A percentile compares a stretch with the other conserved stretches of the same genome.
phyloP scores from a whole-genome alignment of 2,888 invertebrate species.

The Drosophila pegasa region DNA sequence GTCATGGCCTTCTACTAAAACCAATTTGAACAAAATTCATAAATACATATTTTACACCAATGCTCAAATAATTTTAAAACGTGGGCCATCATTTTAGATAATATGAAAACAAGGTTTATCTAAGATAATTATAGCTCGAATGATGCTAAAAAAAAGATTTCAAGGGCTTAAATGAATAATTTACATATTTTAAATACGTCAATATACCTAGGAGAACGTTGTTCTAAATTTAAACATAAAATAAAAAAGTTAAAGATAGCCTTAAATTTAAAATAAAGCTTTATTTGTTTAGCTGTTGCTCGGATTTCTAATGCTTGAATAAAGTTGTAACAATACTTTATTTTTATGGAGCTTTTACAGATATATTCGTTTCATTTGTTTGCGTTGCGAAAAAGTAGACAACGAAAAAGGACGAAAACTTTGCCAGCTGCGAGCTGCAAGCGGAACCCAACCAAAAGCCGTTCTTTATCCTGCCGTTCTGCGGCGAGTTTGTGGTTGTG shows the following conservation, averaged over 20 bases:
- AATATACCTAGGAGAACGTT: no score
- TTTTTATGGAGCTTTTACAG: conserved; percentile 14
- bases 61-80: no score
- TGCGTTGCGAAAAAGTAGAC: conserved; percentile 37
- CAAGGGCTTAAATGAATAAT: background rate
- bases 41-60: no score
- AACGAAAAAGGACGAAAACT: conserved; percentile 42
- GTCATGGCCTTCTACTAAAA: background rate
- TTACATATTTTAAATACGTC: background rate
- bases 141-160: no score
- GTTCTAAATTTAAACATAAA: no score
- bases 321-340: conserved; percentile 10
- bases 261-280: background rate
- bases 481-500: conserved; percentile 54
- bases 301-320: conserved; percentile 3
- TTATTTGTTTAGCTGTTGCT: background rate
- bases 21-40: background rate
- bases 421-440: conserved; percentile 31
- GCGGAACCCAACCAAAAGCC: conserved; percentile 21
- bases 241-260: background rate
- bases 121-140: no score
- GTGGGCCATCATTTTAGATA: no score
- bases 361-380: conserved; percentile 11
- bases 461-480: conserved; percentile 56
- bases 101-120: no score